These are phyloP conservation scores for Hipparchia sbordonii DNA, from an alignment of 2,888 invertebrate genomes.

Conservation along the genomic window DNA sequence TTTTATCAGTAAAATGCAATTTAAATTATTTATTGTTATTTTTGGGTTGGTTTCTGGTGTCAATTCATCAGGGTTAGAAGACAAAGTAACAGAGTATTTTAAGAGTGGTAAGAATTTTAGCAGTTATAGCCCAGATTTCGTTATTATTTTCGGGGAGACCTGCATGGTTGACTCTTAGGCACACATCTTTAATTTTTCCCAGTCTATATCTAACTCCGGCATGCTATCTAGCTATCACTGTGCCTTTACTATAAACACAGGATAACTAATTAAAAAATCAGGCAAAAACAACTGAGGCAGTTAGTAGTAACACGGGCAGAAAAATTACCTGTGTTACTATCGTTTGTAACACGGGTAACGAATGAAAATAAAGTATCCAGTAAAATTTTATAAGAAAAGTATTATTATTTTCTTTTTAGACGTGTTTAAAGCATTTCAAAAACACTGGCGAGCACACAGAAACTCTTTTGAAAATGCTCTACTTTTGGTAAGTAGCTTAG, in stretches of 20 bases:
- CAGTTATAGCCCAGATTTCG: too few relatives aligned
- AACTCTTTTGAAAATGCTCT: constrained; percentile 52
- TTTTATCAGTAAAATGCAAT: background rate
- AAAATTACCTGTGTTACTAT: too few relatives aligned
- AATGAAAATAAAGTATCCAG: too few relatives aligned
- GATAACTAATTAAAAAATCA: too few relatives aligned
- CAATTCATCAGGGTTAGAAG: constrained; percentile 27
- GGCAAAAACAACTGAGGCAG: too few relatives aligned
- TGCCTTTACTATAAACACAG: too few relatives aligned
- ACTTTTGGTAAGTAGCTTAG: constrained; percentile 42
- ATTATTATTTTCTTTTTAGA: constrained; percentile 42
- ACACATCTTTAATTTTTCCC: background rate
- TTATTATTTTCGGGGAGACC: too few relatives aligned
- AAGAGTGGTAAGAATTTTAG: constrained; percentile 45
- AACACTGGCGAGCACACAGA: constrained; percentile 50
- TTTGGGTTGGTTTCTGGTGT: background rate
- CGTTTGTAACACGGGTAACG: too few relatives aligned
- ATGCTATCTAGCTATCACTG: too few relatives aligned
- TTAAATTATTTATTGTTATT: background rate
- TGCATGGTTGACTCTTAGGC: background rate
- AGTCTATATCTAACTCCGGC: too few relatives aligned
- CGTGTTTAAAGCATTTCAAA: constrained; percentile 39
- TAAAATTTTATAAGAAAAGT: too few relatives aligned
- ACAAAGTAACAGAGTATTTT: constrained; percentile 44
- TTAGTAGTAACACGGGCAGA: too few relatives aligned